Evolutionary conservation across 2,797 vertebrate genomes (phyloP), one percentile per base, ranked within the genome.

Genomic region (Fistularia tabacaria): DNA sequence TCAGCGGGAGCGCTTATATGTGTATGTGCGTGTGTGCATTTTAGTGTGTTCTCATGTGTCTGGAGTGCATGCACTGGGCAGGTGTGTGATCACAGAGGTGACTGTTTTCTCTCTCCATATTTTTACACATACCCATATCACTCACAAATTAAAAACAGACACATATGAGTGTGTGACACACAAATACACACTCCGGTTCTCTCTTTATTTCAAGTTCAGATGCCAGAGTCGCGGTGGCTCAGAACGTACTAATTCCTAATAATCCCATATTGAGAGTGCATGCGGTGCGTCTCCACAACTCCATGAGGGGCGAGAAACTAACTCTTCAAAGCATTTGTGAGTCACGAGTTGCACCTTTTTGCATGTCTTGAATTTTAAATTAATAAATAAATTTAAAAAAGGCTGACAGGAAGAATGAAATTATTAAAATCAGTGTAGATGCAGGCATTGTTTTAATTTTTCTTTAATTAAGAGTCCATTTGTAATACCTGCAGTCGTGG

Each of bases 41-140:
- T 68, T 38, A 49, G n/a, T 64, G 45, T 46, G 50, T 40, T 38
- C 36, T 9, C n/a, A 10, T 15, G 15, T 64, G 14, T 56, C 36
- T 47, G 50, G 36, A 8, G 45, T 53, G 44, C 49, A 62, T 64
- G 59, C 73, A 65, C 66, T 84, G 83, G 80, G 81, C 88, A 89
- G 82, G 83, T 88, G 86, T 84, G 81, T 83, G 80, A 74, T 73
- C 54, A 82, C 80, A 80, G 71, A 89, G 87, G 88, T 89, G 88
- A 85, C 74, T 81, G 71, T 87, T 90, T 90, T 91, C 89, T 81
- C 89, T 82, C 88, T 85, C 74, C 89, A 92, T 92, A 90, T 90
- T 88, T 91, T 91, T 64, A 81, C 90, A 88, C 87, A 59, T 78
- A 78, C 74, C 64, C 64, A 65, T 69, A 74, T 85, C 84, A 79